Conservation (phyloP, 2,888 invertebrate genomes). For the Phengaris arion region DNA sequence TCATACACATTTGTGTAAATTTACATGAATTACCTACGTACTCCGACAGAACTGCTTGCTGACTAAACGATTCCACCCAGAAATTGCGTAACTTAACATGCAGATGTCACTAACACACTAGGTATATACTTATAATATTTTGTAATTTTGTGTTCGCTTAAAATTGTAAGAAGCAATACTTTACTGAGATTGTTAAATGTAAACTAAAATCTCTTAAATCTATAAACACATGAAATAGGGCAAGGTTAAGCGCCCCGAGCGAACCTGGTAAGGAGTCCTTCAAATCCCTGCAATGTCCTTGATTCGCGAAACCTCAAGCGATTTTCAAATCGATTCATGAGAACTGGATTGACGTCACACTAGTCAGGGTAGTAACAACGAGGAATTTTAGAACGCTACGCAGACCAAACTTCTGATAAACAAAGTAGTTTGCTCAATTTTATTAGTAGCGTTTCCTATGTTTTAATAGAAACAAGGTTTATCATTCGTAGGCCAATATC, state of each 20-base stretch:
- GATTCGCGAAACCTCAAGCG: slow-evolving; percentile 11
- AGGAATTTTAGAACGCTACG: slow-evolving; percentile 14
- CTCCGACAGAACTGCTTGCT: background rate
- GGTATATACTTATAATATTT: background rate
- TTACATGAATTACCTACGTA: slow-evolving; percentile 37
- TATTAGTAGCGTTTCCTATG: background rate
- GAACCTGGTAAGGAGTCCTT: background rate
- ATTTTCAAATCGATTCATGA: background rate
- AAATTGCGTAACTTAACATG: background rate
- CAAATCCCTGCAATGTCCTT: slow-evolving; percentile 15
- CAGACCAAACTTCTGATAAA: background rate
- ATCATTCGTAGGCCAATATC: background rate
- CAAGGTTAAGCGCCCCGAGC: background rate
- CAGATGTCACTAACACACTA: background rate
- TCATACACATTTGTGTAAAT: slow-evolving; percentile 62
- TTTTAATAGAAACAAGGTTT: background rate
- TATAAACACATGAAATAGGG: background rate
- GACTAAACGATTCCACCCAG: background rate
- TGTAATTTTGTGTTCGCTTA: too few species aligned
- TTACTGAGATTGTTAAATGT: background rate
- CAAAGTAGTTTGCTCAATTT: background rate
- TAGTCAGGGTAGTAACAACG: slow-evolving; percentile 22
- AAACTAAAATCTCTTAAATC: background rate
- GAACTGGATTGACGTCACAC: slow-evolving; percentile 18
- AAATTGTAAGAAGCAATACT: background rate